phyloP scores from a whole-genome alignment of 2,888 invertebrate genomes.

The Aleiodes alternator region DNA sequence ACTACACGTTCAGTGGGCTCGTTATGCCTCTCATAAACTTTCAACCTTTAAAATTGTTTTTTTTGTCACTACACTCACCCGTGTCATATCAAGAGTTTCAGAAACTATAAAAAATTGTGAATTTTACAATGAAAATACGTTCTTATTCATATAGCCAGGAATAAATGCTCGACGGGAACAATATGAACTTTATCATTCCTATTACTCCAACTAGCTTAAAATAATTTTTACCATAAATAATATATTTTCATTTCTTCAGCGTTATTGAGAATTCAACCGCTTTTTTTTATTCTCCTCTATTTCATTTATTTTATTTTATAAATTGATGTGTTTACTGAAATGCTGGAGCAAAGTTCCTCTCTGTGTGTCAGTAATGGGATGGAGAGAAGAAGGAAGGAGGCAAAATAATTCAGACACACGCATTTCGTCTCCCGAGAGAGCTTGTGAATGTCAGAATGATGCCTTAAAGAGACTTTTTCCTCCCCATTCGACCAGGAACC shows the following conservation, averaged over 20 bases:
- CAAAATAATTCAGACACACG: background rate
- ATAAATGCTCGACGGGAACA: slow-evolving; percentile 4
- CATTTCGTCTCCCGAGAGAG: slow-evolving; percentile 6
- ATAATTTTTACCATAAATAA: slow-evolving; percentile 7
- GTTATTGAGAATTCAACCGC: background rate
- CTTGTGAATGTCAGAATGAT: slow-evolving; percentile 11
- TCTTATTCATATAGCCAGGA: slow-evolving; percentile 2
- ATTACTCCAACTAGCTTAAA: slow-evolving; percentile 4
- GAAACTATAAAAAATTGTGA: slow-evolving; percentile 5
- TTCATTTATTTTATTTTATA: too few relatives aligned
- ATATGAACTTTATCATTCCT: slow-evolving; percentile 17
- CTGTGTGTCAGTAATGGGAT: slow-evolving; percentile 4
- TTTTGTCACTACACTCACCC: background rate
- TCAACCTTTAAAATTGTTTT: background rate
- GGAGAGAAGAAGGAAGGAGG: background rate
- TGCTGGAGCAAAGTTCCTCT: background rate
- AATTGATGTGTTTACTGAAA: too few relatives aligned
- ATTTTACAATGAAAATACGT: slow-evolving; percentile 23
- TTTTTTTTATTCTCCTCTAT: too few relatives aligned
- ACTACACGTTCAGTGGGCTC: slow-evolving; percentile 32
- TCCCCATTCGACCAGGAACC: background rate
- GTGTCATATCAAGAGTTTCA: background rate
- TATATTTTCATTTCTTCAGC: background rate
- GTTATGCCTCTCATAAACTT: slow-evolving; percentile 35
- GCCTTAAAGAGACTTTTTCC: slow-evolving; percentile 3